Evolutionary conservation across 2,797 vertebrate species (phyloP), one percentile per base, ranked within the genome.

Genomic region (Enteromius paludinosus): DNA sequence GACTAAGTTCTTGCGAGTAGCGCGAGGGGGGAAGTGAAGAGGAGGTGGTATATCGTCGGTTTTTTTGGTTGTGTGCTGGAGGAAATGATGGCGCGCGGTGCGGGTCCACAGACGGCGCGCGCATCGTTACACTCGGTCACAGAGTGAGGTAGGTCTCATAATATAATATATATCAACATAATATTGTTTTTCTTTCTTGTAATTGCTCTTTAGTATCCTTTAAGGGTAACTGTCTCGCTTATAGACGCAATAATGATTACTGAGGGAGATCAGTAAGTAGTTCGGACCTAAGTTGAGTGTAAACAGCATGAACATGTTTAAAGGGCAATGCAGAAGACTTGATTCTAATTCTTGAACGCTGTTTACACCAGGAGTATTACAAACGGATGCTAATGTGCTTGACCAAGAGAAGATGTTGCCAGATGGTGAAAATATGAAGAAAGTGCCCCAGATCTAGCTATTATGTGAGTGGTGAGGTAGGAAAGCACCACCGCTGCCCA

Each of bases 21-120:
- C 52, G 74, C 75, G 30, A 20, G 20, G 56, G 28, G 20, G 62
- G 18, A 76, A 52, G 14, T 12, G 74, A 41, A 78, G 25, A 17
- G 64, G 25, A 12, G 64, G 49, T 30, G 75, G 56, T 70, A 70
- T 47, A 7, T 28, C 6, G 54, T 25, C 17, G 45, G 9, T 0
- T 14, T 15, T 45, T 90, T 92, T 88, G 84, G 90, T 87, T 54
- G 87, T 54, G 87, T 12, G 38, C 7, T 43, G 79, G 90, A 91
- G 91, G 93, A 91, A 93, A 92, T 84, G 95, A 96, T 96, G 96
- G 96, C 91, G 92, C 91, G 93, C 87, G 93, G 90, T 92, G 93
- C 94, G 90, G 93, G 89, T 90, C 92, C 90, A 90, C 92, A 88
- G 85, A 86, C 93, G 88, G 90, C 90, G 89, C 90, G 93, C 91